Conservation (phyloP, 2,797 vertebrate genomes). For the Glyptemys insculpta region DNA sequence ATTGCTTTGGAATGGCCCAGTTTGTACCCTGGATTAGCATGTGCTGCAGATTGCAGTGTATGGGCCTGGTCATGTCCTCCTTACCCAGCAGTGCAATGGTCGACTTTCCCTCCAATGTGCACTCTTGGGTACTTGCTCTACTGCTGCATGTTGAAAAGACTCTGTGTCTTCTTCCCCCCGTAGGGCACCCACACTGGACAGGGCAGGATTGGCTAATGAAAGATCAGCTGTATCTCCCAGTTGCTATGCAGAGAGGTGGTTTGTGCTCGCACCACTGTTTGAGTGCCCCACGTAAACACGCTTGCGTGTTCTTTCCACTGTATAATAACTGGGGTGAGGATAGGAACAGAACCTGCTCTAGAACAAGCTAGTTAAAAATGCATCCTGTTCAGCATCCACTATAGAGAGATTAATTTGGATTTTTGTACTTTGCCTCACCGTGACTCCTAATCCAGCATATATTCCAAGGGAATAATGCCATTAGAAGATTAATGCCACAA, state of each 20-base stretch:
- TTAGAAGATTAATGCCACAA: conserved; percentile 89
- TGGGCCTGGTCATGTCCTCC: rapidly evolving
- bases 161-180: neutral
- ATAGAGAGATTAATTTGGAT: conserved; percentile 85
- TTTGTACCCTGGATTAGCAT: neutral
- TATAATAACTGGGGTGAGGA: conserved; percentile 48
- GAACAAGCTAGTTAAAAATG: conserved; percentile 75
- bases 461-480: conserved; percentile 87
- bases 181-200: neutral
- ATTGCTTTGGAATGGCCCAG: neutral
- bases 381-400: conserved; percentile 69
- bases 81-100: neutral
- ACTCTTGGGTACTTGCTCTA: neutral
- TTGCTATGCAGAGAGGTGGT: conserved; percentile 35
- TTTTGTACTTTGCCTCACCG: conserved; percentile 88
- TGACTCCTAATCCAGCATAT: conserved; percentile 88
- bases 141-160: neutral
- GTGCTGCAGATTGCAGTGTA: rapidly evolving
- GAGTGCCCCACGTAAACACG: conserved; percentile 34
- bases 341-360: conserved; percentile 60
- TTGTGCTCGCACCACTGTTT: conserved; percentile 42
- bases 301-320: conserved; percentile 16
- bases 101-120: neutral
- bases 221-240: neutral
- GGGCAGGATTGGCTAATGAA: conserved; percentile 38